These are phyloP conservation scores for Cherax destructor DNA, from an alignment of 1,140 invertebrate genomes.

Conservation along the genomic window DNA sequence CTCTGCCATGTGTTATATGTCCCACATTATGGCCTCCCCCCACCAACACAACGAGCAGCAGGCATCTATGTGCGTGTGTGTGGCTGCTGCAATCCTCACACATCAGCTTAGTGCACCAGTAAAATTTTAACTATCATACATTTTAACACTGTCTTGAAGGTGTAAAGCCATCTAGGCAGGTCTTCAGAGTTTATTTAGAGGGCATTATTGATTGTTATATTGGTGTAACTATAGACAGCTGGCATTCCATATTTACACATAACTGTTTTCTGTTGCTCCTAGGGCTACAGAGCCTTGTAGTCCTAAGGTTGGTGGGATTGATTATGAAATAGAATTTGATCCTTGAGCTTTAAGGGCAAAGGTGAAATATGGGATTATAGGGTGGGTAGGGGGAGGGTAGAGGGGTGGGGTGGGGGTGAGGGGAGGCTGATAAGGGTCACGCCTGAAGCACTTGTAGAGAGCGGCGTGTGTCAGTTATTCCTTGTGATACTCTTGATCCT, in stretches of 20 bases:
- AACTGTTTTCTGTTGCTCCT: conserved; percentile 12
- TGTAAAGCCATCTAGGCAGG: background rate
- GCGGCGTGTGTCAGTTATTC: conserved; percentile 47
- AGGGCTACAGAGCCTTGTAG: background rate
- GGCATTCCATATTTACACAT: conserved; percentile 16
- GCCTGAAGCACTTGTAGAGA: conserved; percentile 32
- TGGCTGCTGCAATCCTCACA: conserved; percentile 3
- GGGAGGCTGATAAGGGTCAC: conserved; percentile 32
- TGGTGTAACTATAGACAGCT: conserved; percentile 7
- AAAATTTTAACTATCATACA: background rate
- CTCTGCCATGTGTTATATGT: conserved; percentile 28
- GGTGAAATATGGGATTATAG: background rate
- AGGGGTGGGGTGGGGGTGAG: background rate
- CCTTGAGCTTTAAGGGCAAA: conserved; percentile 2
- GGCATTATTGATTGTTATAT: conserved; percentile 3
- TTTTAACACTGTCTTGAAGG: background rate
- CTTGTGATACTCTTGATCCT: conserved; percentile 69
- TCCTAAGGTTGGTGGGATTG: background rate
- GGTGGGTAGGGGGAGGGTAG: conserved; percentile 8
- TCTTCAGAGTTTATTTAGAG: background rate
- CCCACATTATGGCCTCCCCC: conserved; percentile 23
- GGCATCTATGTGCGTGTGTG: background rate
- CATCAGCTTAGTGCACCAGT: conserved; percentile 14
- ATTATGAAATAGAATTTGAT: background rate
- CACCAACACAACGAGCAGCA: conserved; percentile 17